These are phyloP conservation scores for Phaethon lepturus DNA, from an alignment of 2,113 vertebrate genomes.

Conservation along the genomic window DNA sequence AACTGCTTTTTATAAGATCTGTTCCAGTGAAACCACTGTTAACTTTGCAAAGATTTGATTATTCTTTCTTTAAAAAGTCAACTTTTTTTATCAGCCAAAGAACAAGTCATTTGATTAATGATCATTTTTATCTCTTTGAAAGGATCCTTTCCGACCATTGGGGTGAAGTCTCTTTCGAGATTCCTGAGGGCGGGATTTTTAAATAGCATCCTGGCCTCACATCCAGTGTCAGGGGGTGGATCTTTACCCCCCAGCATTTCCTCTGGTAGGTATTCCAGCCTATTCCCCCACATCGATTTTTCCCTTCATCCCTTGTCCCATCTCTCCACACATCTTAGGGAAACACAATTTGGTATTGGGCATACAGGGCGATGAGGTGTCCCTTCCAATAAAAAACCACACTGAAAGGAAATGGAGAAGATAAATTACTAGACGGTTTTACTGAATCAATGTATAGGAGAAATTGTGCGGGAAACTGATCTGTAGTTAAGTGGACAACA, in stretches of 20 bases:
- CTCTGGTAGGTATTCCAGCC: constrained; percentile 78
- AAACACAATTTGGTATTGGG: background rate
- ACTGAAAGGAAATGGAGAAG: background rate
- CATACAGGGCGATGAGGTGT: background rate
- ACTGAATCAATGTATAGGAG: background rate
- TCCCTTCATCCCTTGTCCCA: background rate
- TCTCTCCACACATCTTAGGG: background rate
- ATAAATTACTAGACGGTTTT: background rate
- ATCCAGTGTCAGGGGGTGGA: constrained; percentile 78
- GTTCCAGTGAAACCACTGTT: constrained; percentile 1
- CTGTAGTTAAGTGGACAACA: background rate
- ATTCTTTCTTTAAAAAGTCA: constrained; percentile 46
- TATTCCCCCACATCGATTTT: background rate
- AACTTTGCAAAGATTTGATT: background rate
- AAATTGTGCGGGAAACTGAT: background rate
- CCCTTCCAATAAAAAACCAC: background rate
- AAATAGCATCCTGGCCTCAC: constrained; percentile 79
- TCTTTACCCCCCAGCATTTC: constrained; percentile 81
- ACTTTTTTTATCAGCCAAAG: constrained; percentile 39
- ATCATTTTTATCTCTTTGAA: constrained; percentile 77
- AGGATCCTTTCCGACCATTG: constrained; percentile 83
- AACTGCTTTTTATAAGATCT: background rate
- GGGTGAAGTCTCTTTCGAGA: constrained; percentile 81
- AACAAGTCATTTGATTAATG: constrained; percentile 62
- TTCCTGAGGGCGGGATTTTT: constrained; percentile 82